Base-by-base conservation (phyloP, 2,113 vertebrate species). In the Lampris incognitus region DNA sequence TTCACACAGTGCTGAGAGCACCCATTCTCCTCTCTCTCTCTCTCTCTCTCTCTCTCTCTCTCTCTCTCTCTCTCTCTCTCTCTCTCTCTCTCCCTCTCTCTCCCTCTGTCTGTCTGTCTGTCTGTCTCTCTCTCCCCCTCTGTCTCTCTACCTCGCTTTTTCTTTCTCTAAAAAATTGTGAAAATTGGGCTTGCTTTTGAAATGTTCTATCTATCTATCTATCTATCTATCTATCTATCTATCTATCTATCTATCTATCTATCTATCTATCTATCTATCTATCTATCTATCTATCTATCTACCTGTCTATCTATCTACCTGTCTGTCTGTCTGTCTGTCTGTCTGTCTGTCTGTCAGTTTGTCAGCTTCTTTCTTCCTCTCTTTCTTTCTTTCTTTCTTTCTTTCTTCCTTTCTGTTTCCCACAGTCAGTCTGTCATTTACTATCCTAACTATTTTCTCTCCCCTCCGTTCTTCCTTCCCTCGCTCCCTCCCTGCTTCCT, bases 1-100 rank as follows among this genome's bases (percentile, higher is more conserved):
- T 76, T 84, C 69, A 54, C 76, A 68, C 39, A 73, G 58, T 50
- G 69, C 75, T 24, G 77, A 89, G 70, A 78, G 67, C 67, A 48
- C 9, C 55, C 76, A 46, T 58, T 78, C 70, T 1, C 73, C 57
- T 44, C 36, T 64, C 56, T 60, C 8, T 68, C 40, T 42, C 61
- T 1, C 59, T 40, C 24, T 48, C 64, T 42, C 10, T 9, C n/a
- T 65, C 62, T 50, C 44, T 13, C 61, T 59, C 4, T 10, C 68
- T 64, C 66, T 60, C 44, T 49, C 49, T 1, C 6, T 63, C 42
- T 42, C 9, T 59, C 2, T 61, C 1, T 68, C 54, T 60, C 4
- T 48, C 13, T 41, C 66, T 55, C 24, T 67, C 46, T n/a, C 52
- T 67, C 46, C 11, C 52, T 54, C 44, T 60, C 56, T 42, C 6